Evolutionary conservation across 2,113 vertebrate genomes (phyloP), one percentile per base, ranked within the genome.

Genomic region (Lepisosteus osseus): DNA sequence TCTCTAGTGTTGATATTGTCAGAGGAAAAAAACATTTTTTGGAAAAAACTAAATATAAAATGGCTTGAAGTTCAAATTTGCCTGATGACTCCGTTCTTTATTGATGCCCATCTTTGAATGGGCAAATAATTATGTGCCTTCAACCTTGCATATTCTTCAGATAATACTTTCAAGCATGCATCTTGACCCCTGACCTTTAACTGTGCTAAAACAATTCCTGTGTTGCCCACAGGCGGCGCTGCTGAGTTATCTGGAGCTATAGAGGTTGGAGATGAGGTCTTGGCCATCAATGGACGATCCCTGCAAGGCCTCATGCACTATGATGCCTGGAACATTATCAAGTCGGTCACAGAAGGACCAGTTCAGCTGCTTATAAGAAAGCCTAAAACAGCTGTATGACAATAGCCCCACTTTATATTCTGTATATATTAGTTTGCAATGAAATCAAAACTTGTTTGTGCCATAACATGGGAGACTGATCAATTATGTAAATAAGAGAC

Each of bases 321-420:
- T 0, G 95, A 98, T 29, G 95, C 95, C 81, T 98, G 96, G 95
- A 98, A 94, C 78, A 87, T 95, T 54, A 93, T 98, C 83, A 98
- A 95, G 84, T 90, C 91, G 40, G 90, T 94, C 47, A 88, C 91
- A 0, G 93, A 95, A 72, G 95, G 95, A 2, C 90, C 92, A 4
- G 95, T 96, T 72, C 90, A 92, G 12, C 78, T 98, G 61, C 79
- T 96, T 2, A 93, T 98, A 68, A 88, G 91, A 77, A 98, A 94
- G 78, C 88, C 88, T 40, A 88, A 86, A 62, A 89, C 89, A 76
- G 84, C 90, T 3, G 85, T 89, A 14, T 94, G 90, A 94, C 77
- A 62, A 64, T 63, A 45, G 17, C 57, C 11, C 54, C 3, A 7
- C 40, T 29, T 55, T 3, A 1, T 8, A 42, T 43, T 61, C 54